Evolutionary conservation across 2,797 vertebrate species (phyloP).

Genomic region (Peromyscus aztecus): DNA sequence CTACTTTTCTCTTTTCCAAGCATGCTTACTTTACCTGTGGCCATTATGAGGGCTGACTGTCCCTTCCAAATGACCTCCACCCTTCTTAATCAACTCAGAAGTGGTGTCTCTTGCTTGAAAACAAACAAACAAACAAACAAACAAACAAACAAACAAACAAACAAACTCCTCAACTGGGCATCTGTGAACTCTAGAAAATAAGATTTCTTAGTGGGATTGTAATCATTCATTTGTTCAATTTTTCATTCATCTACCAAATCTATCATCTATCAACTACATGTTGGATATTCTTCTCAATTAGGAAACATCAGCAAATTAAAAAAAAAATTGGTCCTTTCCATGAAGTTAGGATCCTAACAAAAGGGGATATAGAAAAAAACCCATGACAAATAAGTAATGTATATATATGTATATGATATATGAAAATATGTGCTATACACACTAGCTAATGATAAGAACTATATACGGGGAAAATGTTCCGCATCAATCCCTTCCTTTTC

Average conservation of each 20-base stretch:
- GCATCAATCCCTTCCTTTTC: background rate
- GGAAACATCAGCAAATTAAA: background rate
- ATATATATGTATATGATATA: background rate
- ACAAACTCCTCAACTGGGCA: background rate
- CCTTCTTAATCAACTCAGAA: background rate
- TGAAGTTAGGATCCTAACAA: slow-evolving; percentile 22
- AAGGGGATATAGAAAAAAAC: background rate
- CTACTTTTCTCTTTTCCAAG: background rate
- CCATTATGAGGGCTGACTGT: background rate
- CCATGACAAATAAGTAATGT: background rate
- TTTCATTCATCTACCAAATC: background rate
- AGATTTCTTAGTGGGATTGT: slow-evolving; percentile 14
- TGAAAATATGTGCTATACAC: background rate
- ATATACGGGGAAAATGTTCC: background rate
- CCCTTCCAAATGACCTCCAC: background rate
- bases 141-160: too few relatives aligned
- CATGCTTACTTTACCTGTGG: background rate
- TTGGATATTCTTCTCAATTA: background rate
- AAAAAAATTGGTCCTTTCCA: background rate
- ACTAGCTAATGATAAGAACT: background rate
- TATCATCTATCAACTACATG: background rate
- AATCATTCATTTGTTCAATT: background rate
- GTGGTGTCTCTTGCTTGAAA: slow-evolving; percentile 26
- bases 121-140: background rate
- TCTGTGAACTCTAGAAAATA: background rate